Percentiles rank a stretch among this genome's conserved stretches.
Evolutionary conservation across 2,888 invertebrate species (phyloP).

Genomic region (Gibbula magus): DNA sequence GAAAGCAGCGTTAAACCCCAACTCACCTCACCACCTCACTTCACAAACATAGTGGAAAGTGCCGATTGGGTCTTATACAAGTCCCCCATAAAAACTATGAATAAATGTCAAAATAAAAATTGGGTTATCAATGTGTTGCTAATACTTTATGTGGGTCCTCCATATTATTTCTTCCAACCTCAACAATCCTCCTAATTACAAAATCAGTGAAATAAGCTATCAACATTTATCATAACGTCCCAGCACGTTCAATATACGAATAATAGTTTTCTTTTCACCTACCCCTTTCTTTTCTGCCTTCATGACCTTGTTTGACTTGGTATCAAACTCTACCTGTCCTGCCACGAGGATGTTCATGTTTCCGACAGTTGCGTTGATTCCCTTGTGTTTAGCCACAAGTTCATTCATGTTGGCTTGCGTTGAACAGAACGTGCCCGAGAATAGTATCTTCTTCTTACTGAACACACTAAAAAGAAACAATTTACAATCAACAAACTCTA

Average conservation of each 20-base stretch:
- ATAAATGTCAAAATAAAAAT: too few species aligned
- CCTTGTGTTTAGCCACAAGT: constrained; percentile 52
- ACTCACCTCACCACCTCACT: too few species aligned
- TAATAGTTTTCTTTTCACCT: not conserved
- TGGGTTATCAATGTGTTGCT: too few species aligned
- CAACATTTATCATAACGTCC: not conserved
- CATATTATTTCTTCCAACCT: not conserved
- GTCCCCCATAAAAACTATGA: too few species aligned
- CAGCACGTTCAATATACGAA: not conserved
- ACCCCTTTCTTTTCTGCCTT: constrained; percentile 1
- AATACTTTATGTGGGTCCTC: too few species aligned
- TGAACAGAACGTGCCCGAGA: constrained; percentile 48
- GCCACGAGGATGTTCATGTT: not conserved
- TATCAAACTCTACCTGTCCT: not conserved
- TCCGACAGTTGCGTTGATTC: constrained; percentile 41
- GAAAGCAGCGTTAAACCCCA: too few species aligned
- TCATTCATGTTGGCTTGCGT: constrained; percentile 48
- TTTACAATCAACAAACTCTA: not conserved
- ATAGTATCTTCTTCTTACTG: constrained; percentile 40
- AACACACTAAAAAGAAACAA: constrained; percentile 47
- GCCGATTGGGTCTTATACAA: too few species aligned
- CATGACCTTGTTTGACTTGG: not conserved
- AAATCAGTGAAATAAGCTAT: not conserved
- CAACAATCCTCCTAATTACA: not conserved
- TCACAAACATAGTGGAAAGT: too few species aligned